Evolutionary conservation across 2,888 invertebrate genomes (phyloP), one percentile per base, ranked within the genome.

Genomic region (Polylopha cassiicola): DNA sequence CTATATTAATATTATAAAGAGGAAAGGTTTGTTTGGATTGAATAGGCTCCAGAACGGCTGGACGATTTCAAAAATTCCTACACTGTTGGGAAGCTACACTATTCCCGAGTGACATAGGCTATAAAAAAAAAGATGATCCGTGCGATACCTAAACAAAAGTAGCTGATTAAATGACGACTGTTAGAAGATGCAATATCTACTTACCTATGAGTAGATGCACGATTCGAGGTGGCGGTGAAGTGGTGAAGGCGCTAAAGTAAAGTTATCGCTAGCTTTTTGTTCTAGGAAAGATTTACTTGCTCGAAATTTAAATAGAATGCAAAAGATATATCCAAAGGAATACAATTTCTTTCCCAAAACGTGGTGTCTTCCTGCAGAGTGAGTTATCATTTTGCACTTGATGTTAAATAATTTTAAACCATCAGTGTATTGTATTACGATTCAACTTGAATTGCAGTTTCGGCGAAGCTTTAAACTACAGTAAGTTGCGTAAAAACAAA

Each of bases 341-440:
- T 97, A 96, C 71, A 93, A 92, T 64, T 94, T 97, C 67, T 97
- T 95, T 69, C 97, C 97, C 1, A 95, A 93, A 81, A 95, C 96
- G 4, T 97, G 97, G 96, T 94, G 95, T 72, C 88, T 97, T 50
- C 97, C 97, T 14, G 93, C 95, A 10, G 95, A 96, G 94, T 94
- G 82, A 89, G 90, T 86, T 29, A 23, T 38, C 8, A 18, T 13
- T 33, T 13, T 18, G 20, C 5, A 5, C 2, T 29, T 16, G 32
- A n/a, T 11, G 2, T 32, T 2, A 34, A 10, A 4, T 30, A 16
- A 4, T 32, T 37, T 28, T 16, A 20, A 31, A 14, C 28, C 31
- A 39, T 46, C 32, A 23, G 2, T 8, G 8, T 39, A 17, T 1
- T 10, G 7, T 18, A 11, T 32, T 11, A 15, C 11, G 28, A 9